phyloP scores from a whole-genome alignment of 2,888 invertebrate species.

The Spilarctia lutea region DNA sequence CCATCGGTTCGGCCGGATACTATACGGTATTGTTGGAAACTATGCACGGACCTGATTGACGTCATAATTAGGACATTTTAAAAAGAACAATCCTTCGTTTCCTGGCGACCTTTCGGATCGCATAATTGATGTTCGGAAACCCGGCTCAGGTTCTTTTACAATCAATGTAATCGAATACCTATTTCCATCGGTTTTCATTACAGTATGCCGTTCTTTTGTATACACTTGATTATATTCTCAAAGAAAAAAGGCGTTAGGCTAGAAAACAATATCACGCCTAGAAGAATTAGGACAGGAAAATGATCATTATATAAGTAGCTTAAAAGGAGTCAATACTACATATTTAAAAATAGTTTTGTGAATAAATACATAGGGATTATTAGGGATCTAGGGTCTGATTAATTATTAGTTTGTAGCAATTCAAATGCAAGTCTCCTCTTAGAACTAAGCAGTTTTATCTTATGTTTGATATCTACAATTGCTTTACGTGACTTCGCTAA shows the following conservation, averaged over 20 bases:
- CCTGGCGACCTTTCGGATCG: background rate
- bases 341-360: background rate
- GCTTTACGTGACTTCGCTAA: background rate
- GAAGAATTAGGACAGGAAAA: too few species aligned
- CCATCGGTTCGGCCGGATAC: conserved; percentile 45
- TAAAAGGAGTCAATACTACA: background rate
- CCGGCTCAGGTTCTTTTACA: background rate
- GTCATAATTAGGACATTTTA: background rate
- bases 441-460: background rate
- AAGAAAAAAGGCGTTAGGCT: background rate
- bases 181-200: background rate
- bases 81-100: background rate
- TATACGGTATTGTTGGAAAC: conserved; percentile 49
- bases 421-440: background rate
- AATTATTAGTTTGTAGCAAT: background rate
- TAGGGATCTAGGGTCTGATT: background rate
- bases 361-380: background rate
- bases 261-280: too few species aligned
- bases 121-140: background rate
- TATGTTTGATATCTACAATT: background rate
- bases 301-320: background rate
- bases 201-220: too few species aligned
- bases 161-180: background rate
- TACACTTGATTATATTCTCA: background rate
- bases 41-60: conserved; percentile 1